Evolutionary conservation across 1,140 invertebrate genomes (phyloP).

Genomic region (Callitettix versicolor): DNA sequence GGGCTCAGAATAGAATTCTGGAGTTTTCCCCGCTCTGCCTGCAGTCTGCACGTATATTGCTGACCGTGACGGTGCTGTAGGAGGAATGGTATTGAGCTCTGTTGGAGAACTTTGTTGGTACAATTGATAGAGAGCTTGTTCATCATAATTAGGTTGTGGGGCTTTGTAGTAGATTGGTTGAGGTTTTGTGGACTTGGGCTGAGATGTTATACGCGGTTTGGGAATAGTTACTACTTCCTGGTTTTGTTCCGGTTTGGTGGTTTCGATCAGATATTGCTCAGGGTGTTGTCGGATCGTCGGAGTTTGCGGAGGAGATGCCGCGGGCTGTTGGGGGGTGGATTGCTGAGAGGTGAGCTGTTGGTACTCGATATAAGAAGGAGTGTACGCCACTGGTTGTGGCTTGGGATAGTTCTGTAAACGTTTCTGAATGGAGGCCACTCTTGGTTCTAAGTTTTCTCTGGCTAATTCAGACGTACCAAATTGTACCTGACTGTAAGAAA

Average conservation of each 20-base stretch:
- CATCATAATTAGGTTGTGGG: slow-evolving; percentile 5
- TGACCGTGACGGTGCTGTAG: slow-evolving; percentile 15
- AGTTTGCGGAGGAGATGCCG: background rate
- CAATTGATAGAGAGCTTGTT: background rate
- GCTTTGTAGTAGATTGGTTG: slow-evolving; percentile 7
- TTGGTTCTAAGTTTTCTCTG: slow-evolving; percentile 1
- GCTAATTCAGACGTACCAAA: slow-evolving; percentile 8
- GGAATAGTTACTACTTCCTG: slow-evolving; percentile 8
- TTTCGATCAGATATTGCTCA: slow-evolving; percentile 16
- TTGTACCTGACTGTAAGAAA: slow-evolving; percentile 13
- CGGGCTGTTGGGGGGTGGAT: background rate
- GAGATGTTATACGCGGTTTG: background rate
- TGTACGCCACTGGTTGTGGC: background rate
- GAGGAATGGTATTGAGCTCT: slow-evolving; percentile 1
- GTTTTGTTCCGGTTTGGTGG: slow-evolving; percentile 4
- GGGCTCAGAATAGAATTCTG: background rate
- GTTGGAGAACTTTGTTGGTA: slow-evolving; percentile 6
- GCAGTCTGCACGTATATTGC: slow-evolving; percentile 9
- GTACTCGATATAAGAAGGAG: background rate
- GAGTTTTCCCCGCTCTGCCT: background rate
- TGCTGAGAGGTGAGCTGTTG: background rate
- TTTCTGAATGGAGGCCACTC: slow-evolving; percentile 1
- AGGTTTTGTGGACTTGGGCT: background rate
- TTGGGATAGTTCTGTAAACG: background rate
- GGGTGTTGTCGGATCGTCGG: slow-evolving; percentile 2